Evolutionary conservation across 2,888 invertebrate species (phyloP), one percentile per base, ranked within the genome.

Genomic region (Drosophila cracens): DNA sequence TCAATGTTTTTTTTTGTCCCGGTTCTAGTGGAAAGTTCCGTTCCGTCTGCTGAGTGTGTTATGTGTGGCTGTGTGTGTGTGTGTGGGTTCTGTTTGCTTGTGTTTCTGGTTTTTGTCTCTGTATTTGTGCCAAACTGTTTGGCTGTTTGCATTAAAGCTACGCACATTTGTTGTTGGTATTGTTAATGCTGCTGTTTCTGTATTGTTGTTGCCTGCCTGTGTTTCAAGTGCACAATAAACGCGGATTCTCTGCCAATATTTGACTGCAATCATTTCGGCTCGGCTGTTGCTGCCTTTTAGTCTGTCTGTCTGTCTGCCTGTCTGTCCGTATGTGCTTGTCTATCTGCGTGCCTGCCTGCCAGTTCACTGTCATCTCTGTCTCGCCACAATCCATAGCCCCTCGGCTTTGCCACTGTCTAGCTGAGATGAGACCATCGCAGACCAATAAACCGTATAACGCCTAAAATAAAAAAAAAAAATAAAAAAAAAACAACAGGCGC

Each of bases 211-310:
- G 59, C 33, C 43, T 60, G 74, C 51, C 70, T 69, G 57, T 72
- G 66, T 73, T 85, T 83, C 78, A 84, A 84, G 89, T 88, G 89
- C 74, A 85, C 85, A 85, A 85, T 85, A 85, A 85, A 85, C 89
- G 89, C 89, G 85, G 87, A 85, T 85, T 85, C 85, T 76, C 85
- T 69, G 84, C 82, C 89, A 85, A 85, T 85, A 85, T 85, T 85
- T 85, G 85, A 82, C 85, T 82, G 85, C 85, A 85, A 85, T 85
- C 84, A 85, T 85, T 85, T 85, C 69, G 81, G 76, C 83, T 81
- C 82, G 74, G 52, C 84, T 66, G 72, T 78, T 68, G 59, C 46
- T 70, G 67, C 52, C 65, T 62, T 78, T 70, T 58, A 16, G 16
- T 46, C 61, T 48, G 36, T 66, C 70, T 64, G 48, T 66, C 70